phyloP scores from a whole-genome alignment of 35 echinoderm and acorn worm species.

The Apostichopus parvimensis region DNA sequence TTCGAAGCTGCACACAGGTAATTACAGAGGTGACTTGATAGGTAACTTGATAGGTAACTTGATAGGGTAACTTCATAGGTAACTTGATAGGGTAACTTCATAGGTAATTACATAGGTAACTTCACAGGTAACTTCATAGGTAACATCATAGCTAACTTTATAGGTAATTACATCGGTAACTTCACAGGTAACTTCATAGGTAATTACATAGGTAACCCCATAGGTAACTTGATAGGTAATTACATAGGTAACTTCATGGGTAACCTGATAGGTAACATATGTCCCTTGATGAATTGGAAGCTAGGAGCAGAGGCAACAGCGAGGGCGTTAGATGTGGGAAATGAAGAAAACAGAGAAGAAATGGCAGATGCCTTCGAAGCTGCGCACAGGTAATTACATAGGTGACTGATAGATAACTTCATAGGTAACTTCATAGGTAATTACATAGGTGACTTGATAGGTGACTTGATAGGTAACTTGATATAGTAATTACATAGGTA shows the following conservation, averaged over 20 bases:
- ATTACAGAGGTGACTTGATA: background rate
- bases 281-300: too few relatives aligned
- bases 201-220: slow-evolving; percentile 2
- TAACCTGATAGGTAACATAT: background rate
- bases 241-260: background rate
- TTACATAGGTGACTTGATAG: background rate
- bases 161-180: background rate
- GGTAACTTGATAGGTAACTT: background rate
- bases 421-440: too few relatives aligned
- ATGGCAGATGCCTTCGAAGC: slow-evolving; percentile 77
- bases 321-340: slow-evolving; percentile 67
- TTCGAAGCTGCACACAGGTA: slow-evolving; percentile 93
- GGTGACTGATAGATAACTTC: too few relatives aligned
- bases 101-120: too few relatives aligned
- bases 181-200: background rate
- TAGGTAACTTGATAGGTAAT: background rate
- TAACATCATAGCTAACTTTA: background rate
- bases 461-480: background rate
- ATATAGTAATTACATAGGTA: background rate
- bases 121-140: background rate
- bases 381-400: slow-evolving; percentile 61
- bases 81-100: background rate
- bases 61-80: background rate
- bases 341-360: slow-evolving; percentile 42
- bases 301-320: too few relatives aligned